A percentile compares a stretch with the other conserved stretches of the same genome.
These are phyloP conservation scores for Bubo bubo DNA, from an alignment of 2,113 vertebrate genomes.

Conservation along the genomic window DNA sequence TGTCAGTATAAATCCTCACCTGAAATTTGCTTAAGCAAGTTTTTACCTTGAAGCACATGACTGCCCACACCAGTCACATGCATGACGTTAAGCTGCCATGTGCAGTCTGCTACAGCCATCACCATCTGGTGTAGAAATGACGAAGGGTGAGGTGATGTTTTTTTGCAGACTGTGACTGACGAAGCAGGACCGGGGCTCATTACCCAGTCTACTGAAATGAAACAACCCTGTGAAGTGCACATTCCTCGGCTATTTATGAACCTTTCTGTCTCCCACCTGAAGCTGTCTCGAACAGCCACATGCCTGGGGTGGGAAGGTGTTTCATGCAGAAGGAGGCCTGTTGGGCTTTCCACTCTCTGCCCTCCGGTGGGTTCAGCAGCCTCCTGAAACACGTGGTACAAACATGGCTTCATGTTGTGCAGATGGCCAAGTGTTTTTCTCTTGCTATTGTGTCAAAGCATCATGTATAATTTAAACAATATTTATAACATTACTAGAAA, in stretches of 20 bases:
- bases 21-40: not conserved
- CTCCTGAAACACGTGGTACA: not conserved
- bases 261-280: not conserved
- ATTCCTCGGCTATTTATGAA: not conserved
- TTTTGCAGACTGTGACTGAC: not conserved
- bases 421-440: not conserved
- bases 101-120: not conserved
- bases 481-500: not conserved
- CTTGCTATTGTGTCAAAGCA: not conserved
- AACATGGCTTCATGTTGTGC: not conserved
- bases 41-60: not conserved
- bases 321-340: not conserved
- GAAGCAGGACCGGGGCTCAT: not conserved
- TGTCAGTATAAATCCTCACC: not conserved
- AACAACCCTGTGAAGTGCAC: not conserved
- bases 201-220: not conserved
- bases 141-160: not conserved
- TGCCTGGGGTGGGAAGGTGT: not conserved
- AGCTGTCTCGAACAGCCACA: not conserved
- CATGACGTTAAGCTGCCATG: not conserved
- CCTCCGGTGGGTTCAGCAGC: not conserved
- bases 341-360: not conserved
- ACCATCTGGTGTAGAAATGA: not conserved
- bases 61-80: not conserved
- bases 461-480: not conserved